Evolutionary conservation across 2,888 invertebrate genomes (phyloP), one percentile per base, ranked within the genome.

Genomic region (Scrobipalpa atriplicella): DNA sequence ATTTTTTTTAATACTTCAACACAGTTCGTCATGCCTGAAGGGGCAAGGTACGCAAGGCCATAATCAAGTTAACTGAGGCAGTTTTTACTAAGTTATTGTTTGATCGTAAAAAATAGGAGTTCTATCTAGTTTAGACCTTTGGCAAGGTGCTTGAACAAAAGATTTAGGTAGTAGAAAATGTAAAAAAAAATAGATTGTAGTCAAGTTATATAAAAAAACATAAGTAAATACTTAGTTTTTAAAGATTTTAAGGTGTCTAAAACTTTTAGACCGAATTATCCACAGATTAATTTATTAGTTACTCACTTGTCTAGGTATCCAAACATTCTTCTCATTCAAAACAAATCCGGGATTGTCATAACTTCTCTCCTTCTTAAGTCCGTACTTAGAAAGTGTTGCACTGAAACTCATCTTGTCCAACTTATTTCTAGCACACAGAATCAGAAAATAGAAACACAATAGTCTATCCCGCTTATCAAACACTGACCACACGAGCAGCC

Each of bases 301-400:
- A 16, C 58, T 58, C 16, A 58, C 58, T 29, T 18, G 58, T 10
- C n/a, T 73, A 60, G 74, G 68, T 67, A 74, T 75, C 82, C 81
- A 84, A 66, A 79, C 72, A 76, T 83, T 81, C 76, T 88, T 86
- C 71, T 91, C 92, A 5, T 86, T 82, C 78, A 86, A 78, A 71
- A 86, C 84, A 77, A 87, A 92, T 58, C 84, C 92, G 9, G 84
- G 78, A 73, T 92, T 92, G 70, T 88, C 87, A 68, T 86, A 89
- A 68, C 79, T 77, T 70, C 83, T 84, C 64, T 82, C 82, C 66
- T 80, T 80, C 43, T 78, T 74, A 78, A 79, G 77, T 78, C 82
- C 68, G 67, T 74, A 70, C 72, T 69, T 38, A 36, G 72, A 70
- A 58, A 77, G 74, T 73, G 74, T 78, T 39, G 73, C 72, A 71